Evolutionary conservation across 2,888 invertebrate genomes (phyloP).

Genomic region (Machimus rusticus): DNA sequence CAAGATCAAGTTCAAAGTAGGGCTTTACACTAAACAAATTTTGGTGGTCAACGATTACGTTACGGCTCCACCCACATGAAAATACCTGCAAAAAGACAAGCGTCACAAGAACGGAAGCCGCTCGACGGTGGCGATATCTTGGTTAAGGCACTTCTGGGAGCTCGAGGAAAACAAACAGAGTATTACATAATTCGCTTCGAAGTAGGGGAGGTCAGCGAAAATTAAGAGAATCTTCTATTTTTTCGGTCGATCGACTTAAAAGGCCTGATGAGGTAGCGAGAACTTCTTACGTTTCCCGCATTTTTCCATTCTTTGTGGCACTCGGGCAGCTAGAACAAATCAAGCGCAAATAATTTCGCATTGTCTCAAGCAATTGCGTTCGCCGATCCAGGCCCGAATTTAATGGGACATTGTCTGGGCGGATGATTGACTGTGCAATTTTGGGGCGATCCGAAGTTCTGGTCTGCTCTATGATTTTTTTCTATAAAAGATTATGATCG

Average conservation of each 20-base stretch:
- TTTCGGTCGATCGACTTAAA: conserved; percentile 13
- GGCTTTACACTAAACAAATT: background rate
- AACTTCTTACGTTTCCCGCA: conserved; percentile 6
- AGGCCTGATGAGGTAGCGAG: conserved; percentile 10
- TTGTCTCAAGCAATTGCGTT: conserved; percentile 35
- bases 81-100: background rate
- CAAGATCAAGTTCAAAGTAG: conserved; percentile 4
- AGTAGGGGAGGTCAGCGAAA: conserved; percentile 3
- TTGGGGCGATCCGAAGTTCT: conserved; percentile 7
- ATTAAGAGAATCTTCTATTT: background rate
- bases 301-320: background rate
- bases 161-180: background rate
- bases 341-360: conserved; percentile 45
- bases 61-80: background rate
- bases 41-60: background rate
- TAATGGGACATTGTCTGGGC: conserved; percentile 44
- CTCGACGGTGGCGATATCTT: background rate
- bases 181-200: background rate
- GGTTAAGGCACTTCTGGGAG: background rate
- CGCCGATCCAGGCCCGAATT: conserved; percentile 42
- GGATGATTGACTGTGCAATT: conserved; percentile 33
- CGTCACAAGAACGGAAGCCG: background rate
- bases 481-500: conserved; percentile 47
- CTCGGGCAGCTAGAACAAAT: conserved; percentile 37
- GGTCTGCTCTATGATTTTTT: conserved; percentile 33